A percentile compares a stretch with the other conserved stretches of the same genome.
Conservation (phyloP, 1,140 invertebrate species). For the Drosophila parvula region DNA sequence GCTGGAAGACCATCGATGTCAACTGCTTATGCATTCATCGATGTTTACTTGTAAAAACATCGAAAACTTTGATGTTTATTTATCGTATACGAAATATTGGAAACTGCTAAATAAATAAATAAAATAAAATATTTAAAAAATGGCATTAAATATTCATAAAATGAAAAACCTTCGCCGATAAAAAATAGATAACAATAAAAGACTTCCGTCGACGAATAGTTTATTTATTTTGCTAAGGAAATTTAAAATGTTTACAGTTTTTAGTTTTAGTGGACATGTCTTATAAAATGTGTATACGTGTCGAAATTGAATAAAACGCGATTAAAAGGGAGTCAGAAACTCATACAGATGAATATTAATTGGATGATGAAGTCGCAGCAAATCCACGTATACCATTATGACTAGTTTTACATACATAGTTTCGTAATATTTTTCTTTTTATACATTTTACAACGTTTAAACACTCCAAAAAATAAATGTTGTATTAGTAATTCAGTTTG, state of each 20-base stretch:
- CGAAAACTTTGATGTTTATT: no score
- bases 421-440: conserved; percentile 40
- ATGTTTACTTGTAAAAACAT: no score
- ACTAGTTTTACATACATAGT: conserved; percentile 45
- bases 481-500: conserved; percentile 72
- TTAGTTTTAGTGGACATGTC: conserved; percentile 70
- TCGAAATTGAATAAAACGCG: conserved; percentile 40
- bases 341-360: conserved; percentile 40
- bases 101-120: no score
- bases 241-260: conserved; percentile 62
- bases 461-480: conserved; percentile 83
- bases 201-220: conserved; percentile 21
- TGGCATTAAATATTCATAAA: background rate
- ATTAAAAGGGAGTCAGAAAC: conserved; percentile 39
- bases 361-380: conserved; percentile 31
- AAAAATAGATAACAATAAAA: background rate
- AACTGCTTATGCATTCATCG: no score
- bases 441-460: conserved; percentile 78
- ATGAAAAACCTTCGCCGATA: background rate
- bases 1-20: no score
- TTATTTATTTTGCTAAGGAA: conserved; percentile 68
- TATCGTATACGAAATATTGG: no score
- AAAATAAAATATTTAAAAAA: no score
- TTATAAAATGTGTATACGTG: conserved; percentile 63
- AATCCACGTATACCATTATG: conserved; percentile 54